Base-by-base conservation (phyloP, 1,140 invertebrate species). In the Neomicropteryx cornuta region DNA sequence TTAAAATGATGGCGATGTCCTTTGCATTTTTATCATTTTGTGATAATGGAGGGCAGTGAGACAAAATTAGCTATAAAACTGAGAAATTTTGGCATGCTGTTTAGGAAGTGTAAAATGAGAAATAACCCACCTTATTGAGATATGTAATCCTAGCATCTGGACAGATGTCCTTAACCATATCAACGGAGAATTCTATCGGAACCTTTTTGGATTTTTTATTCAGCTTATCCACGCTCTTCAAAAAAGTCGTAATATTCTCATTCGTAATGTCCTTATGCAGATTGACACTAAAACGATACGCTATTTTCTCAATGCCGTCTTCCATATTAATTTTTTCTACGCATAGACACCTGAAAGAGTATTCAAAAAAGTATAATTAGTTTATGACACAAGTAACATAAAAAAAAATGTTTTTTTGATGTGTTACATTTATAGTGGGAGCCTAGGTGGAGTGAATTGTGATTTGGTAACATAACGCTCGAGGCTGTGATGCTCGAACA, bases 241-340 rank as follows among this genome's bases (percentile, higher is more conserved):
- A 45, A 27, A 58, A 47, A 5, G 27, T 33, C 4, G 46, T 24
- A 24, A 63, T 35, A 5, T 38, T 49, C 10, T 43, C 40, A 4
- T 36, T 8, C 0, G 44, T 47, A 8, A 65, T 43, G 37, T 67
- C 63, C 2, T 53, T 45, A 2, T 52, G 31, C 14, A 67, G 42
- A 37, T 51, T 47, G 38, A 57, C 55, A 19, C 55, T 58, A 33
- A 67, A 50, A 33, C 56, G 53, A 49, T 58, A 65, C 14, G 62
- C 63, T 0, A 49, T 39, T 2, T 56, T 53, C 0, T 45, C 27
- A n/a, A 40, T 34, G 4, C 19, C 28, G 8, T 21, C 27, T 20
- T 41, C 34, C 8, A 48, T 47, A 1, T 46, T 43, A n/a, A 52
- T 52, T 3, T 57, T 56, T 38, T 62, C 58, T 13, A 65, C 57